Evolutionary conservation across 2,888 invertebrate genomes (phyloP).

Genomic region (Tipula lateralis): DNA sequence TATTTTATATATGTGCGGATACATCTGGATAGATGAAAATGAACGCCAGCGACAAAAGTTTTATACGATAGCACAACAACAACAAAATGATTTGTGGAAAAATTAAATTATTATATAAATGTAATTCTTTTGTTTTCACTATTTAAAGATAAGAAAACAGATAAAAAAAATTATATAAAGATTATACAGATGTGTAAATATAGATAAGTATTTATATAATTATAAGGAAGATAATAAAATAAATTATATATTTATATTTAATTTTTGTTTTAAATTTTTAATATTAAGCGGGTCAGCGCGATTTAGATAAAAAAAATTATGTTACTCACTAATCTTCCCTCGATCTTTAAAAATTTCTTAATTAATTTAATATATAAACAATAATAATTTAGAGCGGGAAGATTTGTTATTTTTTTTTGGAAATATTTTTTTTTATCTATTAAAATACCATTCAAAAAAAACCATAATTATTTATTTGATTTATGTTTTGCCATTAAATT

Average conservation of each 20-base stretch:
- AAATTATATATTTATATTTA: conserved; percentile 30
- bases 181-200: conserved; percentile 11
- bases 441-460: conserved; percentile 19
- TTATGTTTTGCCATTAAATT: neutral
- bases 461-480: conserved; percentile 3
- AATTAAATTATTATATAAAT: neutral
- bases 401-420: neutral
- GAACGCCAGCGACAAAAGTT: neutral
- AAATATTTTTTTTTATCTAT: conserved; percentile 14
- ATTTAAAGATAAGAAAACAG: conserved; percentile 20
- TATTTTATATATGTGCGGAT: neutral
- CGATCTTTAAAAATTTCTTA: neutral
- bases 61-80: neutral
- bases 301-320: neutral
- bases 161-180: neutral
- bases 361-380: neutral
- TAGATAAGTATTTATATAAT: conserved; percentile 3
- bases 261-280: conserved; percentile 2
- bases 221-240: conserved; percentile 31
- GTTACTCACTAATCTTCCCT: neutral
- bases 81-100: neutral
- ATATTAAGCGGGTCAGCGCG: conserved; percentile 30
- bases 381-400: neutral
- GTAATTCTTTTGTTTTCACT: neutral
- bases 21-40: neutral